Evolutionary conservation across 2,888 invertebrate species (phyloP), one percentile per base, ranked within the genome.

Genomic region (Seladonia tumulorum): DNA sequence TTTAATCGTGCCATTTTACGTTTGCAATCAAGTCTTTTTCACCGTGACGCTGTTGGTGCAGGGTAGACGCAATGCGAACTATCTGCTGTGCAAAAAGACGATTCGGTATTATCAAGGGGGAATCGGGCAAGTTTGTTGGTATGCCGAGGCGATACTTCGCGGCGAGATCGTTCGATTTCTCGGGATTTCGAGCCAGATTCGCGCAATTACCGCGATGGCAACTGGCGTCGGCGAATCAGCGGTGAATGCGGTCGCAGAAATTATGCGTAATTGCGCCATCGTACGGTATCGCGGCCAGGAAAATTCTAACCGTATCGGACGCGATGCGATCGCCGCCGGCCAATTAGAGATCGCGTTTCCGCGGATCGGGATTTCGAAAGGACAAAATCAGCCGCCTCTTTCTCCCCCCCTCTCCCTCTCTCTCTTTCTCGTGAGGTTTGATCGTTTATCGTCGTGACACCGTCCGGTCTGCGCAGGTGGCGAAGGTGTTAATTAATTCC

Each of bases 401-500:
- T 25, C 60, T 60, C 0, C n/a, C 25, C 29, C 8, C 5, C 7
- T 5, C 16, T 16, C 25, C 1, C 25, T 29, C 7, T 18, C 49
- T 49, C 18, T 18, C 5, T 49, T 63, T 22, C 60, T 16, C 60
- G 25, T 7, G 5, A 25, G 39, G 39, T 35, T 39, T 35, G 68
- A 35, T 39, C 29, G 45, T 29, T 76, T 47, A 74, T 79, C 81
- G 84, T 45, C n/a, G 29, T 35, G 84, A 22, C 60, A 14, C 72
- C 57, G 60, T 70, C 73, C 47, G 82, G 81, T 76, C 86, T 83
- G 84, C 66, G 90, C 90, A 90, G 90, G 84, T 90, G 90, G 79
- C 83, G 75, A 86, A 90, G 88, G 86, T 88, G 90, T 88, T 89
- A 90, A 90, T 89, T 87, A 90, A 89, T 89, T 90, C 85, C 77